Base-by-base conservation (phyloP, 2,797 vertebrate genomes). In the Xenops minutus region DNA sequence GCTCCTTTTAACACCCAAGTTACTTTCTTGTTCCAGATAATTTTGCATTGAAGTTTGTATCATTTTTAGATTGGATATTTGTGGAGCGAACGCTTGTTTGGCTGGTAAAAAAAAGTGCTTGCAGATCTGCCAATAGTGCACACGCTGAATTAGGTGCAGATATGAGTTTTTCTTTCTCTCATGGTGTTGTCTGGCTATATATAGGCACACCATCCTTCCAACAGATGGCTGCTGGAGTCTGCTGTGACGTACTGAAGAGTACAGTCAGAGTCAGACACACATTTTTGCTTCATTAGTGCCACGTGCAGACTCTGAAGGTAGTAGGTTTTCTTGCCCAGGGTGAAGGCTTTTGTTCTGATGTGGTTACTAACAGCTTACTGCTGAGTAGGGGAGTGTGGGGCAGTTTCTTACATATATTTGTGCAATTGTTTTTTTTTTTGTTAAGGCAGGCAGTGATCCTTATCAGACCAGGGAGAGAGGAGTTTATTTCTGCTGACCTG, bases 141-240 rank as follows among this genome's bases (percentile, higher is more conserved):
- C 71, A 89, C 36, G 16, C 78, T 92, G 92, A 81, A 88, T 97
- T 96, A 93, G 92, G 85, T 93, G 81, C 54, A 72, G 88, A 90
- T 73, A 78, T 0, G 22, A 95, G 88, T 79, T 86, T 75, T 88
- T 52, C 51, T 81, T 94, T 88, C 44, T 85, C 43, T 95, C 0
- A 0, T 86, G 67, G 80, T 7, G 9, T 77, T 91, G 64, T 89
- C 84, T 95, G 64, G 29, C 43, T 91, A 49, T 61, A 46, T 72
- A 92, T 84, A 96, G 93, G 75, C 74, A 67, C 44, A 69, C 49
- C 85, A 76, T 91, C 88, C 79, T 84, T 93, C n/a, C 72, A 91
- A 32, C 84, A 95, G 92, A 95, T 83, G 95, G 78, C 86, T 92
- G 43, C 72, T 10, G 5, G 56, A 90, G 59, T 63, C 62, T 55